Conservation (phyloP, 2,888 invertebrate genomes). For the Psylliodes chrysocephalus region DNA sequence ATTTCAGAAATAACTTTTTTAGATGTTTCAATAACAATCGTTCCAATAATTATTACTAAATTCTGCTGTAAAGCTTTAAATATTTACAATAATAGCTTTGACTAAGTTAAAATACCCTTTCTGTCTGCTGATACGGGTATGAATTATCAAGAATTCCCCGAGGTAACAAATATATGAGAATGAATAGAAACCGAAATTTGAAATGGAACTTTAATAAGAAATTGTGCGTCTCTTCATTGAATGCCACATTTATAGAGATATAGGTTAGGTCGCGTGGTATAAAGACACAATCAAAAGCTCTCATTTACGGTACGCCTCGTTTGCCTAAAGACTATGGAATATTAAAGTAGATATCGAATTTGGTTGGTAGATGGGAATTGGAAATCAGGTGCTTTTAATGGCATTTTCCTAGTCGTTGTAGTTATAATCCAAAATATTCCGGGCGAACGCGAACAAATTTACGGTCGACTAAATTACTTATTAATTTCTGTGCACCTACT, state of each 20-base stretch:
- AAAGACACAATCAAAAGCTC: slow-evolving; percentile 28
- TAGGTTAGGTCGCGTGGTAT: slow-evolving; percentile 8
- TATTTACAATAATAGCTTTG: too few relatives aligned
- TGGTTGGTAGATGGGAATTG: slow-evolving; percentile 19
- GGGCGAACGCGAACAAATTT: background rate
- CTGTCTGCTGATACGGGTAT: background rate
- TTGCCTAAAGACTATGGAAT: slow-evolving; percentile 30
- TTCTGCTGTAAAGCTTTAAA: too few relatives aligned
- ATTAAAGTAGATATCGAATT: slow-evolving; percentile 24
- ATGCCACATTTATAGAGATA: slow-evolving; percentile 9
- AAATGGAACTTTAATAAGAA: slow-evolving; percentile 21
- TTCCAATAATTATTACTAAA: too few relatives aligned
- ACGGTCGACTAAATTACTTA: background rate
- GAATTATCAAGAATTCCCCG: background rate
- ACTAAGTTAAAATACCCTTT: too few relatives aligned
- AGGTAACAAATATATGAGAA: background rate
- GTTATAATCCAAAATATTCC: background rate
- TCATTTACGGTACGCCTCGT: slow-evolving; percentile 8
- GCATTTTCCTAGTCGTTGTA: background rate
- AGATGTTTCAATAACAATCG: too few relatives aligned
- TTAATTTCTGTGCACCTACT: background rate
- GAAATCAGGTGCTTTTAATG: slow-evolving; percentile 26
- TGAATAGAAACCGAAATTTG: slow-evolving; percentile 3
- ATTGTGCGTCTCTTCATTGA: slow-evolving; percentile 21
- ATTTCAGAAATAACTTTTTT: too few relatives aligned